Conservation (phyloP, 2,797 vertebrate genomes). For the Momotus momota region DNA sequence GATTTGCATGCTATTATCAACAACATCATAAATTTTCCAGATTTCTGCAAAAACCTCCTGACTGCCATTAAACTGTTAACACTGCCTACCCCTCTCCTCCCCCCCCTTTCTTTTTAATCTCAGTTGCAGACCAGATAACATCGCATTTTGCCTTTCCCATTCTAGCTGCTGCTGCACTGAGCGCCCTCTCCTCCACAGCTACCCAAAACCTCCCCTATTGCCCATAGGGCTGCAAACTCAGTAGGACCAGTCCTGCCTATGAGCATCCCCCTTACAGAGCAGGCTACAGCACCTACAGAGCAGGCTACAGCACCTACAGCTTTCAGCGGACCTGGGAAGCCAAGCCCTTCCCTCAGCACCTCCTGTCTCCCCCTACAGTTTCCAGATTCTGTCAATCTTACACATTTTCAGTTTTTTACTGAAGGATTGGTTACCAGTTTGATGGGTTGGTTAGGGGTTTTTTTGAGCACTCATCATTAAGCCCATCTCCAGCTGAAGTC, state of each 20-base stretch:
- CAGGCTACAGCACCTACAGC: neutral
- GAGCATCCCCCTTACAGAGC: neutral
- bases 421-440: neutral
- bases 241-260: neutral
- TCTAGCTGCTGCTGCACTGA: neutral
- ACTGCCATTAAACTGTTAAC: neutral
- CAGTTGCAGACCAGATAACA: neutral
- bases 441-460: neutral
- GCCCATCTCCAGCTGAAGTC: neutral
- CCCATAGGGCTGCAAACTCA: neutral
- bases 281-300: neutral
- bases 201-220: neutral
- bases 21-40: neutral
- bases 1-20: slow-evolving; percentile 53
- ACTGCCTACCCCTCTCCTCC: neutral
- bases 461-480: neutral
- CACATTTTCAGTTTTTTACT: neutral
- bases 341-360: neutral
- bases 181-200: neutral
- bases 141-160: neutral
- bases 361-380: neutral
- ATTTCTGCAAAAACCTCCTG: neutral
- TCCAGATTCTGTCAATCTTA: neutral
- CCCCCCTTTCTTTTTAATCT: neutral
- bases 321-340: neutral